These are phyloP conservation scores for Pyrrhosoma nymphula DNA, from an alignment of 2,888 invertebrate genomes.

Conservation along the genomic window DNA sequence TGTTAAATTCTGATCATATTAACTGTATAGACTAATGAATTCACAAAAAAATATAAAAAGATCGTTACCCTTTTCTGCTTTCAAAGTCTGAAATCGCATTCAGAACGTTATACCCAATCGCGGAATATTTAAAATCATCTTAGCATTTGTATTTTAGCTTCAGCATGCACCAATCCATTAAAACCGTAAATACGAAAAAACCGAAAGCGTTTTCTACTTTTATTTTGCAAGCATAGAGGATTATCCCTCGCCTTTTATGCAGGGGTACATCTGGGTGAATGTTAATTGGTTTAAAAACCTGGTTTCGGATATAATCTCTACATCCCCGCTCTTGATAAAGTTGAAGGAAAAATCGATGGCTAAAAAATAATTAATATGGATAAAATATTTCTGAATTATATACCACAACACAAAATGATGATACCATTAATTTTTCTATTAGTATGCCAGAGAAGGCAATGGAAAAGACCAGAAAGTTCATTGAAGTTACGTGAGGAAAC, in stretches of 20 bases:
- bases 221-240: not conserved
- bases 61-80: no score
- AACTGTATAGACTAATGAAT: no score
- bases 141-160: not conserved
- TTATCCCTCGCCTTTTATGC: not conserved
- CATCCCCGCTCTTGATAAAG: not conserved
- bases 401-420: not conserved
- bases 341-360: not conserved
- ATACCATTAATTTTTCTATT: not conserved
- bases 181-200: not conserved
- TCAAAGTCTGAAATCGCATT: not conserved
- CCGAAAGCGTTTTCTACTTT: not conserved
- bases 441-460: not conserved
- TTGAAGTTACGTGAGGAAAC: not conserved
- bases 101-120: not conserved
- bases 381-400: not conserved
- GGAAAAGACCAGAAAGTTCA: not conserved
- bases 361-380: not conserved
- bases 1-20: no score
- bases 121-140: not conserved
- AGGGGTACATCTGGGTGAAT: not conserved
- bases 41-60: no score
- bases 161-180: not conserved
- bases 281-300: constrained; percentile 23
- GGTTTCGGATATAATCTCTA: not conserved